phyloP scores from a whole-genome alignment of 2,113 vertebrate species.

The Gallinago media region DNA sequence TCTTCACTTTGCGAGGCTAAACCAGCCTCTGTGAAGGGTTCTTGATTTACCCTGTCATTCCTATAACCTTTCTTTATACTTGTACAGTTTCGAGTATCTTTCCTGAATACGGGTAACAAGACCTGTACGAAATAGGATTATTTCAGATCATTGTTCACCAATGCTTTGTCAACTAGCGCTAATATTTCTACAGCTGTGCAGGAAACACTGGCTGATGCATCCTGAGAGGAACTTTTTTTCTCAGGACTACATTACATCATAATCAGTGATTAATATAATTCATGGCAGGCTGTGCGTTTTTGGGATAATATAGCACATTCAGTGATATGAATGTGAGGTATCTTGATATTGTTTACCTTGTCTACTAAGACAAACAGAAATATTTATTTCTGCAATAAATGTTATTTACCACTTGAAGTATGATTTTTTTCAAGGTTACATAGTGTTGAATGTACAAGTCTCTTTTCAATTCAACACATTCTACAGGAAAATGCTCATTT shows the following conservation, averaged over 20 bases:
- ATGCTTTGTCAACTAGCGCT: background rate
- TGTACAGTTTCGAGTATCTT: background rate
- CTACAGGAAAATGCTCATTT: background rate
- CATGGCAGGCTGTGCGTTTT: background rate
- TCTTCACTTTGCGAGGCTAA: background rate
- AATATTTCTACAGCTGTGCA: background rate
- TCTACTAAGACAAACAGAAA: background rate
- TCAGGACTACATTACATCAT: background rate
- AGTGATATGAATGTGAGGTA: background rate
- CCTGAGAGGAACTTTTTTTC: background rate
- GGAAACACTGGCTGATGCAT: rapidly evolving
- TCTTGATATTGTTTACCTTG: background rate
- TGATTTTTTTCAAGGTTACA: background rate
- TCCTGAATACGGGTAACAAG: background rate
- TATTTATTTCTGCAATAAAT: background rate
- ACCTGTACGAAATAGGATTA: background rate
- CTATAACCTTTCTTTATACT: background rate
- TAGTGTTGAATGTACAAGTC: background rate
- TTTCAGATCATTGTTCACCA: background rate
- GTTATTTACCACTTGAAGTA: background rate
- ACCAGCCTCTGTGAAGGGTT: background rate
- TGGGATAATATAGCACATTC: background rate
- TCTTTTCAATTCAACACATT: background rate
- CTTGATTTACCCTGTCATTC: background rate
- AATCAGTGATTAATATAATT: background rate